Conservation (phyloP, 1,140 invertebrate species). For the Helicoverpa armigera region DNA sequence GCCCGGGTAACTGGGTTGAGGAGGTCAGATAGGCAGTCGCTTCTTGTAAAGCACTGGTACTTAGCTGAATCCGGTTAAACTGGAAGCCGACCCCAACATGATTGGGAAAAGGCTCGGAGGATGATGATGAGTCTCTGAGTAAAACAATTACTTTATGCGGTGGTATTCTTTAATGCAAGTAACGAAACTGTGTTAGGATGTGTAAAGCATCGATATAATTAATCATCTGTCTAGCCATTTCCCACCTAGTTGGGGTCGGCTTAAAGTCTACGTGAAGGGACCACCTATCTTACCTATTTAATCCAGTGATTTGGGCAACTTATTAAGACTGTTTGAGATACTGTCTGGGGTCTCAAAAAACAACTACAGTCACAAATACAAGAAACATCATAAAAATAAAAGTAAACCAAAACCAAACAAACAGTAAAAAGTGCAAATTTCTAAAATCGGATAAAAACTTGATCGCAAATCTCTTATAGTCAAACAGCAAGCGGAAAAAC, state of each 20-base stretch:
- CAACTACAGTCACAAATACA: background rate
- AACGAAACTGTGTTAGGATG: too few species aligned
- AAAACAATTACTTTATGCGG: too few species aligned
- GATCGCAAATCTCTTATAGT: constrained; percentile 54
- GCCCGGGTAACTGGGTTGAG: too few species aligned
- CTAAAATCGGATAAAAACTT: constrained; percentile 50
- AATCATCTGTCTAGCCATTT: background rate
- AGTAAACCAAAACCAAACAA: background rate
- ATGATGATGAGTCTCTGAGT: too few species aligned
- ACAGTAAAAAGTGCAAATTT: constrained; percentile 17
- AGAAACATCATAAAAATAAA: background rate
- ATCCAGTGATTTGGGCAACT: background rate
- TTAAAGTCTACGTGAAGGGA: background rate
- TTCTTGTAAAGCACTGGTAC: too few species aligned
- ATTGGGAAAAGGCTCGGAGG: too few species aligned
- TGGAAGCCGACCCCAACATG: too few species aligned
- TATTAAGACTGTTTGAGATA: background rate
- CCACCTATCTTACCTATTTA: background rate
- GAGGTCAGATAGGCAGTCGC: too few species aligned
- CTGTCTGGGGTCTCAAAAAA: background rate
- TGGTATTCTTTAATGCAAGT: too few species aligned
- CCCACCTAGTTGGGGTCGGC: background rate
- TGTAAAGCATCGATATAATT: too few species aligned
- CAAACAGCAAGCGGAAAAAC: constrained; percentile 52
- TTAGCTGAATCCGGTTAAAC: too few species aligned